Evolutionary conservation across 2,888 invertebrate species (phyloP).

Genomic region (Muschampia plurimacula): DNA sequence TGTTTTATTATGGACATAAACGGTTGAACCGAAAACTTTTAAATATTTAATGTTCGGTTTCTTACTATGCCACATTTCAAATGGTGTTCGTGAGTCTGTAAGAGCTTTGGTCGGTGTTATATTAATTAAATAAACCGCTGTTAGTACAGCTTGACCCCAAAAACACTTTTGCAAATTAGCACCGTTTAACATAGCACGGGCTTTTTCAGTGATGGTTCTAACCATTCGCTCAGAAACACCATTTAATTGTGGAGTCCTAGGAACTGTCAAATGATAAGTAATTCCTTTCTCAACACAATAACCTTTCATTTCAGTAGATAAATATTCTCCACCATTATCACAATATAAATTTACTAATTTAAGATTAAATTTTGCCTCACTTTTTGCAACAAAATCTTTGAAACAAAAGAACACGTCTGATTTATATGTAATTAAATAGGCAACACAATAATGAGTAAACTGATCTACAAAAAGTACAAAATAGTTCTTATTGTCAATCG

Average conservation of each 20-base stretch:
- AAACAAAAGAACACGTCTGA: neutral
- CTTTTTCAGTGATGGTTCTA: constrained; percentile 6
- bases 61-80: constrained; percentile 58
- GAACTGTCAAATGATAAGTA: constrained; percentile 52
- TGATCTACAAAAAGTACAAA: constrained; percentile 57
- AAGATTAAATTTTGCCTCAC: constrained; percentile 50
- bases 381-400: constrained; percentile 15
- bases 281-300: constrained; percentile 45
- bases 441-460: constrained; percentile 6
- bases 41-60: constrained; percentile 55
- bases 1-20: constrained; percentile 11
- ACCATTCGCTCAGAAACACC: constrained; percentile 9
- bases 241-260: constrained; percentile 9
- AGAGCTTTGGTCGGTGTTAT: constrained; percentile 38
- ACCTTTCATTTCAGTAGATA: constrained; percentile 52
- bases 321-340: constrained; percentile 57
- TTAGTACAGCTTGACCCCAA: constrained; percentile 12
- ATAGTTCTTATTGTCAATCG: constrained; percentile 55
- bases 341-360: constrained; percentile 54
- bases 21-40: constrained; percentile 56
- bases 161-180: neutral
- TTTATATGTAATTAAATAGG: neutral
- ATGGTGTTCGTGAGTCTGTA: constrained; percentile 55
- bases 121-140: constrained; percentile 9
- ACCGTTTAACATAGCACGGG: neutral